Conservation (phyloP, 2,113 vertebrate genomes). For the Chaetodon trifascialis region DNA sequence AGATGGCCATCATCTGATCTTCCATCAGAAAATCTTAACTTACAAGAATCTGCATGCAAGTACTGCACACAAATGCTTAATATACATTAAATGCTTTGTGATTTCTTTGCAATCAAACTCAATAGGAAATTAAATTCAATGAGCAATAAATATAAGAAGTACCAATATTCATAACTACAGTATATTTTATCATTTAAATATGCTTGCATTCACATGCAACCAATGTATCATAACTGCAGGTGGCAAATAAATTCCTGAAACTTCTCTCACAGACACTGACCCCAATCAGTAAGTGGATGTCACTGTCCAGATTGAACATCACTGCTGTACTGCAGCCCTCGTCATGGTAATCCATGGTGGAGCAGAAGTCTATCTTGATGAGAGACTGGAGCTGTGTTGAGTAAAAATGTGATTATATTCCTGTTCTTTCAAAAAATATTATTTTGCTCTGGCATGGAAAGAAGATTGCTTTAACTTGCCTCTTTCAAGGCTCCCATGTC, state of each 20-base stretch:
- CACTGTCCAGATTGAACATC: conserved; percentile 78
- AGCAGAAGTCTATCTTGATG: conserved; percentile 89
- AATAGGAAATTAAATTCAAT: neutral
- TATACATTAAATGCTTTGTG: neutral
- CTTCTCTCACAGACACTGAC: conserved; percentile 76
- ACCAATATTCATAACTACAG: too few species aligned
- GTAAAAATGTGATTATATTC: neutral
- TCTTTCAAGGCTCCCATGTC: conserved; percentile 86
- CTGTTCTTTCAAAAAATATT: neutral
- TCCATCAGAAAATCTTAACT: neutral
- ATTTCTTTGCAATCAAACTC: neutral
- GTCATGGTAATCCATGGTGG: conserved; percentile 86
- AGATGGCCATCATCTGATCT: too few species aligned
- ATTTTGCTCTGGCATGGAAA: neutral
- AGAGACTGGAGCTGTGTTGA: conserved; percentile 88
- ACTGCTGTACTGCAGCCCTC: conserved; percentile 86
- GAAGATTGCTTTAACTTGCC: conserved; percentile 72
- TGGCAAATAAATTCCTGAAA: neutral
- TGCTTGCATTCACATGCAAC: conserved; percentile 5
- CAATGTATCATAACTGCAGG: neutral
- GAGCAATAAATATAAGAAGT: neutral
- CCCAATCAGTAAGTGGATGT: conserved; percentile 89
- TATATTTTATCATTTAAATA: neutral
- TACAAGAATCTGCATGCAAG: neutral
- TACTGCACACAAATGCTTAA: neutral